A percentile compares a stretch with the other conserved stretches of the same genome.
Conservation (phyloP, 2,797 vertebrate species). For the Pempheris klunzingeri region DNA sequence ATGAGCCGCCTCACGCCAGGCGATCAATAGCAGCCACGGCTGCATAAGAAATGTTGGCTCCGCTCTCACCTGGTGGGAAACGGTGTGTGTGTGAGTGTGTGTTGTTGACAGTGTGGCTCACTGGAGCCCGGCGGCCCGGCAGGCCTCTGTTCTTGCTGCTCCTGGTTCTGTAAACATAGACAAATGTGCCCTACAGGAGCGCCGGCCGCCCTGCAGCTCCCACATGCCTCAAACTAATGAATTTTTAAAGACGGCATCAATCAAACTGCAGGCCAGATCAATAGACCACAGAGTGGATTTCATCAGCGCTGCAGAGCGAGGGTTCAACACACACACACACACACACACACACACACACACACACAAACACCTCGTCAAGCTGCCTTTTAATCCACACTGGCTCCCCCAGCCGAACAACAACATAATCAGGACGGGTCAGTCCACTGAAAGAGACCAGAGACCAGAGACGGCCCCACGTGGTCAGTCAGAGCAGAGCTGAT, state of each 20-base stretch:
- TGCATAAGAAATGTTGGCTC: slow-evolving; percentile 5
- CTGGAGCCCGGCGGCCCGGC: slow-evolving; percentile 41
- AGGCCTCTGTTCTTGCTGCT: slow-evolving; percentile 51
- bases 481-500: no score
- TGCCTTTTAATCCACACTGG: slow-evolving; percentile 24
- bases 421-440: slow-evolving; percentile 12
- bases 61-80: background rate
- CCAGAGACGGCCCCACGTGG: no score
- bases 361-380: slow-evolving; percentile 29
- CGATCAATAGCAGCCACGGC: slow-evolving; percentile 34
- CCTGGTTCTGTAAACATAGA: slow-evolving; percentile 79
- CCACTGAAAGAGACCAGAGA: slow-evolving; percentile 39
- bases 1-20: slow-evolving; percentile 2
- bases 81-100: slow-evolving; percentile 17
- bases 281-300: slow-evolving; percentile 79
- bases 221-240: slow-evolving; percentile 79
- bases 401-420: slow-evolving; percentile 22
- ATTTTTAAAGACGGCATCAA: slow-evolving; percentile 86
- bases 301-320: slow-evolving; percentile 48
- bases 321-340: slow-evolving; percentile 50
- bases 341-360: slow-evolving; percentile 33
- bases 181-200: slow-evolving; percentile 75
- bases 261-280: slow-evolving; percentile 81
- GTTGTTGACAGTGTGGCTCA: slow-evolving; percentile 56
- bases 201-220: slow-evolving; percentile 62